Evolutionary conservation across 2,888 invertebrate genomes (phyloP), one percentile per base, ranked within the genome.

Genomic region (Apotomis capreana): DNA sequence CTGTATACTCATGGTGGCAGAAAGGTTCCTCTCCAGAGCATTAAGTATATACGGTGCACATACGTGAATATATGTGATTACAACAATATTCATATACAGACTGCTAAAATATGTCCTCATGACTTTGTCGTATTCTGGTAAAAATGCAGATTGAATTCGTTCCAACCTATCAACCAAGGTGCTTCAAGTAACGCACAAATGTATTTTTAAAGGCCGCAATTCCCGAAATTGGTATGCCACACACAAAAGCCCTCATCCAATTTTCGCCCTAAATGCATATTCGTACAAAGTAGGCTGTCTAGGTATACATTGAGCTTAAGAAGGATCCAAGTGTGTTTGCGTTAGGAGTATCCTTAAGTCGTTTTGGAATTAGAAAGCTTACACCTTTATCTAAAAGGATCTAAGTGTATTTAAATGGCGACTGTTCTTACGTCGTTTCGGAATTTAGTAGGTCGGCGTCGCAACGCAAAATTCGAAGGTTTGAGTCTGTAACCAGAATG

Each of bases 221-320:
- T 46, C 26, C 12, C 44, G 8, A 55, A 55, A 64, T 64, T 64
- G 55, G 55, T n/a, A 46, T n/a, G 44, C 44, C 64, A 15, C 44
- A 52, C 13, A 64, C 54, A 65, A 65, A 57, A 57, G 44, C 26
- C 5, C 44, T 57, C 26, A 55, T 57, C 65, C 55, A 57, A 65
- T 65, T 46, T 57, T 26, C 64, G 52, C 52, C 36, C 63, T 10
- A 64, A 64, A 54, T 54, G 37, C 63, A 54, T 60, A 46, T 44
- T 54, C 37, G 40, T 51, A 54, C 40, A 55, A 6, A 6, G 13
- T 54, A 64, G 64, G 64, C 64, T n/a, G 64, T 65, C 55, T 65
- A 57, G 65, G 65, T 57, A 57, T 65, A 65, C 46, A 55, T 54
- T 44, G 15, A 64, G 10, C 12, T 5, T n/a, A 8, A 15, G 40